A percentile compares a stretch with the other conserved stretches of the same genome.
Evolutionary conservation across 2,113 vertebrate genomes (phyloP).

Genomic region (Acrocephalus kingi): DNA sequence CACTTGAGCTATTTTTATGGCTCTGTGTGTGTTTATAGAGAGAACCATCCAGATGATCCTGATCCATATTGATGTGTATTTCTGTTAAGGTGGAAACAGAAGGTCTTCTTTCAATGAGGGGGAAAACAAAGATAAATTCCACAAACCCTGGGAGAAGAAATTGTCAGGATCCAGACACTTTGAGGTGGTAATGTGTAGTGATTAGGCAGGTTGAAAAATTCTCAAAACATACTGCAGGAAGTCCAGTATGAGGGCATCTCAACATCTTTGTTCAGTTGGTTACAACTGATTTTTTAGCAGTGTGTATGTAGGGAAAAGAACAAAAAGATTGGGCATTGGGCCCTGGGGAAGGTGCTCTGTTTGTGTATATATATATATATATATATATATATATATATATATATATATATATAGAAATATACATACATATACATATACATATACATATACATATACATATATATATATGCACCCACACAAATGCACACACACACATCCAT

Average conservation of each 20-base stretch:
- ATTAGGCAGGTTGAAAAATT: not conserved
- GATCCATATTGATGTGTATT: not conserved
- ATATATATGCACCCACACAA: not conserved
- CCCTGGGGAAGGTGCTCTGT: not conserved
- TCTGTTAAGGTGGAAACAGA: not conserved
- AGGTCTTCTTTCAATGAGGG: not conserved
- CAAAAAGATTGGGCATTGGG: not conserved
- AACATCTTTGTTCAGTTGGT: not conserved
- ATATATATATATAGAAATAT: too few relatives aligned
- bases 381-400: not conserved
- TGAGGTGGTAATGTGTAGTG: not conserved
- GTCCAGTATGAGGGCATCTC: not conserved
- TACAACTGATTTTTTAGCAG: not conserved
- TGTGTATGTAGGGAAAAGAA: not conserved
- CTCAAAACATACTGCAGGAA: not conserved
- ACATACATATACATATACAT: too few relatives aligned
- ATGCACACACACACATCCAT: rapidly evolving
- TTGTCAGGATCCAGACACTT: not conserved
- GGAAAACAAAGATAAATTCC: not conserved
- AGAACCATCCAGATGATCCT: not conserved
- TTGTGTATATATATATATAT: not conserved
- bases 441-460: too few relatives aligned
- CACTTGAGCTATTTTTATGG: not conserved
- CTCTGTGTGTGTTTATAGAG: not conserved
- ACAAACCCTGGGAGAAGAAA: not conserved